These are phyloP conservation scores for Glyphotaelius pellucidus DNA, from an alignment of 2,888 invertebrate genomes.

Conservation along the genomic window DNA sequence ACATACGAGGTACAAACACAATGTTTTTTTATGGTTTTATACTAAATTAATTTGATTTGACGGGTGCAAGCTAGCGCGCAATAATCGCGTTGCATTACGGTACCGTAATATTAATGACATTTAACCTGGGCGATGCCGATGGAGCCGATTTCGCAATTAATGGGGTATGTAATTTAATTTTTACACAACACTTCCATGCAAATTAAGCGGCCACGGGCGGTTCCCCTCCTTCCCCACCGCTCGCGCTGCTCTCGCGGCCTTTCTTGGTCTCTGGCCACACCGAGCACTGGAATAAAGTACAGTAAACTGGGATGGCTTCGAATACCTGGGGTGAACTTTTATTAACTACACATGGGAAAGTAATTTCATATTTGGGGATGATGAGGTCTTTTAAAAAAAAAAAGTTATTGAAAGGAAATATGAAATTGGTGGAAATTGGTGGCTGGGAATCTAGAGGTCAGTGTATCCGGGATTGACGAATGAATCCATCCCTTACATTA, in stretches of 20 bases:
- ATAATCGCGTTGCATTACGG: background rate
- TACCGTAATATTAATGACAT: background rate
- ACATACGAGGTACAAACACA: too few species aligned
- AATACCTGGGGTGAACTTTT: background rate
- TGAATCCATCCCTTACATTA: too few species aligned
- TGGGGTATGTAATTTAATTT: conserved; percentile 15
- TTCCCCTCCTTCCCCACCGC: background rate
- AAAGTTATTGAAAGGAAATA: too few species aligned
- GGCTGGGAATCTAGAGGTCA: too few species aligned
- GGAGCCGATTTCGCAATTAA: conserved; percentile 4
- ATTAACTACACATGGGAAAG: too few species aligned
- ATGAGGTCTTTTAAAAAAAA: too few species aligned
- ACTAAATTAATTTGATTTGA: background rate
- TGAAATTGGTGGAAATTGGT: too few species aligned
- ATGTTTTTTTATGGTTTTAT: background rate
- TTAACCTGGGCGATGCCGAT: conserved; percentile 4
- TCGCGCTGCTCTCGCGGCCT: background rate
- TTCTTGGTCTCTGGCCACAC: background rate
- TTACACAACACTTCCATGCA: conserved; percentile 32
- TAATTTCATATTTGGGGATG: too few species aligned
- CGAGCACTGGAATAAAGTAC: background rate
- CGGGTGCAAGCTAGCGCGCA: background rate
- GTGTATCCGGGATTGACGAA: too few species aligned
- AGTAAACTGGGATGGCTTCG: background rate
- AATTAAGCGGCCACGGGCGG: conserved; percentile 8